Conservation (phyloP, 1,140 invertebrate genomes). For the Aphis gossypii region DNA sequence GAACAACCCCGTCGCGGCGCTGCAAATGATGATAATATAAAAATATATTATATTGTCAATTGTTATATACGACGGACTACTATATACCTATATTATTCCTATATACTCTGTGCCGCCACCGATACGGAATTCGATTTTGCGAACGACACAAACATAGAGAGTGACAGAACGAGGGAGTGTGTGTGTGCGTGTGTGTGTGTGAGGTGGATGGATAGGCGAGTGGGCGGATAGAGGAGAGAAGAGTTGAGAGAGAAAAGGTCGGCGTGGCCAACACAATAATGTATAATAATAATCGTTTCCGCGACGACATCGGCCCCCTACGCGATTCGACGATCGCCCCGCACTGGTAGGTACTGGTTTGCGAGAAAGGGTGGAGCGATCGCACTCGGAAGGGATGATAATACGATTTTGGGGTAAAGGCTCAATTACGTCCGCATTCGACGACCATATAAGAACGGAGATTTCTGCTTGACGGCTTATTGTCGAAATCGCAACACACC, state of each 20-base stretch:
- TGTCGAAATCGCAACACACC: constrained; percentile 3
- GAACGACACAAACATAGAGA: constrained; percentile 1
- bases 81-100: background rate
- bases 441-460: background rate
- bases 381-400: constrained; percentile 10
- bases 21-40: background rate
- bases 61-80: no score
- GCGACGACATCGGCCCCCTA: background rate
- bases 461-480: background rate
- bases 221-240: background rate
- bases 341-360: background rate
- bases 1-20: background rate
- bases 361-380: constrained; percentile 26
- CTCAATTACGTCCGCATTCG: background rate
- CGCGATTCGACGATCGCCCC: background rate
- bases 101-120: background rate
- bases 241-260: background rate
- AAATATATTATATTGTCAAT: background rate
- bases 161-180: background rate
- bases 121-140: background rate
- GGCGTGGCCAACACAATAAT: background rate
- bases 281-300: background rate
- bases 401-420: background rate
- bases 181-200: no score
- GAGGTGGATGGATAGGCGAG: background rate